Percentiles rank a stretch among this genome's conserved stretches.
Conservation (phyloP, 2,113 vertebrate species). For the Aegithalos caudatus region DNA sequence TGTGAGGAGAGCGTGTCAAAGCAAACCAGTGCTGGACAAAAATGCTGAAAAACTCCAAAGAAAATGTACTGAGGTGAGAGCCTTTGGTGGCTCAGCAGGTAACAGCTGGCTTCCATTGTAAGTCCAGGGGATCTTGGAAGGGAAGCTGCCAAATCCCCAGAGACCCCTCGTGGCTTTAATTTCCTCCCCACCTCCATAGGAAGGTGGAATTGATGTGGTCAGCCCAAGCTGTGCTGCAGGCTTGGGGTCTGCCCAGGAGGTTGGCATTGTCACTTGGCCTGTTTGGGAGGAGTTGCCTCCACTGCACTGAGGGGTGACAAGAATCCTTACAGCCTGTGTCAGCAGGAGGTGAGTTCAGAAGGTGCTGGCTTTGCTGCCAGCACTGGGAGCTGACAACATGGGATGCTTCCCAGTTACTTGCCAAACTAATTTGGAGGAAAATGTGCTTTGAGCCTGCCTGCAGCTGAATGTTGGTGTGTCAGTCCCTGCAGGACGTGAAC, state of each 20-base stretch:
- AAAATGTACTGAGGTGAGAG: fast-evolving
- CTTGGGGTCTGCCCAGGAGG: too few relatives aligned
- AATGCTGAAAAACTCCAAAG: background rate
- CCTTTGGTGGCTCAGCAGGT: background rate
- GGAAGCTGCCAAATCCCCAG: fast-evolving
- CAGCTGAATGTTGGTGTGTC: fast-evolving
- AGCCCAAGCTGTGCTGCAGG: background rate
- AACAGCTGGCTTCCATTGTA: fast-evolving
- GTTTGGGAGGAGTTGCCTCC: background rate
- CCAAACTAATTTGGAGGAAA: too few relatives aligned
- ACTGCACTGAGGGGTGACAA: background rate
- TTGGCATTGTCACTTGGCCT: background rate
- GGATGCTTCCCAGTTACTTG: background rate
- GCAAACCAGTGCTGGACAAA: too few relatives aligned
- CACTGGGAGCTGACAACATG: background rate
- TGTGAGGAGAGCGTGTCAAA: background rate
- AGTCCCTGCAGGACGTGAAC: background rate
- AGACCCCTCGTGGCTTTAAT: background rate
- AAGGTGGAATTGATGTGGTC: background rate
- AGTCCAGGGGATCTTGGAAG: background rate
- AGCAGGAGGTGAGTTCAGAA: background rate
- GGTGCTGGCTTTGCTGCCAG: background rate
- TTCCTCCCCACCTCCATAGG: fast-evolving
- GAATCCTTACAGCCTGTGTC: background rate
- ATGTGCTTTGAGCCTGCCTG: background rate